Base-by-base conservation (phyloP, 1,140 invertebrate genomes). In the Temnothorax curvispinosus region DNA sequence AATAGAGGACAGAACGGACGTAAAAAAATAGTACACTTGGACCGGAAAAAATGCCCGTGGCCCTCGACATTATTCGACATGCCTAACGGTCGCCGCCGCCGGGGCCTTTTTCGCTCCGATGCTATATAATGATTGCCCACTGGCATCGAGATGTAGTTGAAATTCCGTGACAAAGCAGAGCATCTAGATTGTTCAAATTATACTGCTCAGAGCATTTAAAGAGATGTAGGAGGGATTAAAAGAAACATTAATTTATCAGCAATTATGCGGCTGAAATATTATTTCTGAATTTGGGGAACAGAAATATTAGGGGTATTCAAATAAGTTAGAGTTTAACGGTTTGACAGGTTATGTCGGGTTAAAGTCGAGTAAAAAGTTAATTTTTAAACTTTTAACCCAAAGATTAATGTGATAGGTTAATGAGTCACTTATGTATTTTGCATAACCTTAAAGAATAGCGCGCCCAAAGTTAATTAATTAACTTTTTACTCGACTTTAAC, bases 21-120 rank as follows among this genome's bases (percentile, higher is more conserved):
- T 18, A 8, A 50, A 78, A 58, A 74, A 67, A 88, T 67, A 11
- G 15, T 58, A 54, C 76, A 76, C 69, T 85, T 85, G 82, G 82
- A 54, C 82, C 32, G 35, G 74, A 65, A 85, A 85, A 85, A 85
- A 85, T 78, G 47, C 44, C 44, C n/a, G 74, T 27, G 27, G 27
- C 60, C 47, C 54, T 27, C n/a, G 69, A 54, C 32, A 60, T 75
- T 56, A 75, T 74, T 84, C 80, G 56, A 84, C 64, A 50, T 56
- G 50, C 35, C 64, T 81, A 56, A 81, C 27, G 8, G 52, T n/a
- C 69, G 9, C 52, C 41, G 27, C 27, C 27, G 27, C 41, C 5
- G 52, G n/a, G 64, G 50, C 21, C 41, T 38, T 47, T 82, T 72
- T 74, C 78, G 27, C 38, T 27, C 41, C 38, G 11, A 35, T 60